These are phyloP conservation scores for Otus sunia DNA, from an alignment of 2,113 vertebrate species.

Conservation along the genomic window DNA sequence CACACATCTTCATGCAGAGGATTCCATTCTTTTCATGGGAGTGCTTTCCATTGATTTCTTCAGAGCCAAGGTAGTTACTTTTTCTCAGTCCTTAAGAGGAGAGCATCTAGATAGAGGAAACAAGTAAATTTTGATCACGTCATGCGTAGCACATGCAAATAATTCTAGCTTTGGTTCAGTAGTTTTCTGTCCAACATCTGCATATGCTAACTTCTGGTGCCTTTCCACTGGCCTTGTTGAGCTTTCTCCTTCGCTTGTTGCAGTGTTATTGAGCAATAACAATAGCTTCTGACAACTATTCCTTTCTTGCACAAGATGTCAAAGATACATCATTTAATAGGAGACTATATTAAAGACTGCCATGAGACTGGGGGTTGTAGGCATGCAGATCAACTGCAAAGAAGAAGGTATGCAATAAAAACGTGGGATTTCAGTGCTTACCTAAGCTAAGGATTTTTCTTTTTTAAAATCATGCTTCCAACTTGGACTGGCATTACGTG, in stretches of 20 bases:
- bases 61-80: neutral
- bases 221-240: neutral
- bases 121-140: neutral
- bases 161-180: neutral
- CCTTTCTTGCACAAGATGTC: neutral
- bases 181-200: neutral
- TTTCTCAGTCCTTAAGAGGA: neutral
- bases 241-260: neutral
- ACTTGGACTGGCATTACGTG: neutral
- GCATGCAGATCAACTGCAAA: neutral
- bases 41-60: neutral
- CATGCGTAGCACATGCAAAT: neutral
- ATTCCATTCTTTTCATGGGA: neutral
- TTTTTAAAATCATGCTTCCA: neutral
- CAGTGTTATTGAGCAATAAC: neutral
- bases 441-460: neutral
- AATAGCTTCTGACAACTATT: neutral
- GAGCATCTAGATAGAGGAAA: neutral
- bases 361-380: neutral
- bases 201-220: neutral
- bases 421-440: neutral
- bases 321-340: neutral
- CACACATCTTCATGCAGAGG: neutral
- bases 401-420: neutral
- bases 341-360: neutral